Percentiles rank a stretch among this genome's conserved stretches.
Evolutionary conservation across 2,888 invertebrate genomes (phyloP).

Genomic region (Eupithecia abbreviata): DNA sequence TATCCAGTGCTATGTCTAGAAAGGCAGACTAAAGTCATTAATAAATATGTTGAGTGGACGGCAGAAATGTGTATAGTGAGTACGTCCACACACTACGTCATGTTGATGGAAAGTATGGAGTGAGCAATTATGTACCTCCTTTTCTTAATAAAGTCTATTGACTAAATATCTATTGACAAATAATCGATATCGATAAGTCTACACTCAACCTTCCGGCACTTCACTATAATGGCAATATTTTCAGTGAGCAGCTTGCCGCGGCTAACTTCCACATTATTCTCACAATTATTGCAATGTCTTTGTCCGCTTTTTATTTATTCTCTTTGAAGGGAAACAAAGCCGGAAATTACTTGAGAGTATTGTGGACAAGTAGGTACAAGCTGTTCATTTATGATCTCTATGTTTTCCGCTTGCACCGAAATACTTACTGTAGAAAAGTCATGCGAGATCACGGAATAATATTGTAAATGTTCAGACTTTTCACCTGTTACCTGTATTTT

Average conservation of each 20-base stretch:
- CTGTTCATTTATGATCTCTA: background rate
- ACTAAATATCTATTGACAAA: conserved; percentile 9
- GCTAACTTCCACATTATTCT: conserved; percentile 60
- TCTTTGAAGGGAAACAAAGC: conserved; percentile 54
- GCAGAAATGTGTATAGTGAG: background rate
- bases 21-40: background rate
- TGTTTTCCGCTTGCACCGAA: background rate
- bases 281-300: conserved; percentile 60
- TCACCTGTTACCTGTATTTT: background rate
- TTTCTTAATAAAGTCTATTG: background rate
- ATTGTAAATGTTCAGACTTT: background rate
- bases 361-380: conserved; percentile 30
- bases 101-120: background rate
- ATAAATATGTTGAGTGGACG: background rate
- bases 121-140: background rate
- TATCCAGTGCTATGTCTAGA: background rate
- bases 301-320: conserved; percentile 54
- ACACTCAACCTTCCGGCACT: conserved; percentile 51
- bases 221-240: conserved; percentile 69
- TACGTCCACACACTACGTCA: background rate
- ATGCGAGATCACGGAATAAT: background rate
- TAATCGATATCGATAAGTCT: conserved; percentile 44
- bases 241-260: conserved; percentile 55
- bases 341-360: conserved; percentile 44
- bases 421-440: background rate